Evolutionary conservation across 2,797 vertebrate species (phyloP), one percentile per base, ranked within the genome.

Genomic region (Nothura maculosa): DNA sequence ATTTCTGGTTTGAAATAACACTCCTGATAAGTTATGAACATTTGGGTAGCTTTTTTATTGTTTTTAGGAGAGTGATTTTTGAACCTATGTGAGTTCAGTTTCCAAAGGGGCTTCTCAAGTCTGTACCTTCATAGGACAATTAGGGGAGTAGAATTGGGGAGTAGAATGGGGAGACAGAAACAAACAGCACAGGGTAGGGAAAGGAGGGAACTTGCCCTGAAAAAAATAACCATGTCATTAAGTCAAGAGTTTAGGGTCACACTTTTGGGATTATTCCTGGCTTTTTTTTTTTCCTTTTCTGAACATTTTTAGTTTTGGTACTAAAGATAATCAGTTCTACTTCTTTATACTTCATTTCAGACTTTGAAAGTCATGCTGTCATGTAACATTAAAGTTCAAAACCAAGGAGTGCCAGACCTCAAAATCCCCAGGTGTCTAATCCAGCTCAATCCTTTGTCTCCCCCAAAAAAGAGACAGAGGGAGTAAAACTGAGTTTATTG

Each of bases 351-450:
- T 90, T 87, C 42, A 12, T 2, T 67, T 94, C 48, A 50, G 24
- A 34, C 85, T 78, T 69, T 76, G 34, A 52, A 84, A 81, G 74
- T 42, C 22, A 25, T 63, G 22, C 17, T 19, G 22, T 45, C 85
- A 85, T 81, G 91, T 48, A 95, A 32, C 75, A 84, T 78, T 81
- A 72, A 95, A 78, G 61, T 85, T 92, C 85, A 66, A 96, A 92
- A 81, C 75, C 55, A 60, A 88, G 90, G 85, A 64, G 63, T 90
- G 47, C 82, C 85, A 87, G 94, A 81, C 82, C 69, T 78, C 79
- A 92, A 12, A 85, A 87, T 89, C 82, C 82, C 47, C 47, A 25
- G 47, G 12, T 61, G 34, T 15, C 27, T 82, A 50, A 78, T 54
- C 8, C 45, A 76, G 18, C 2, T 62, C 28, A 64, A 15, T 42